A percentile compares a stretch with the other conserved stretches of the same genome.
Conservation (phyloP, 2,113 vertebrate species). For the Hemichromis elongatus region DNA sequence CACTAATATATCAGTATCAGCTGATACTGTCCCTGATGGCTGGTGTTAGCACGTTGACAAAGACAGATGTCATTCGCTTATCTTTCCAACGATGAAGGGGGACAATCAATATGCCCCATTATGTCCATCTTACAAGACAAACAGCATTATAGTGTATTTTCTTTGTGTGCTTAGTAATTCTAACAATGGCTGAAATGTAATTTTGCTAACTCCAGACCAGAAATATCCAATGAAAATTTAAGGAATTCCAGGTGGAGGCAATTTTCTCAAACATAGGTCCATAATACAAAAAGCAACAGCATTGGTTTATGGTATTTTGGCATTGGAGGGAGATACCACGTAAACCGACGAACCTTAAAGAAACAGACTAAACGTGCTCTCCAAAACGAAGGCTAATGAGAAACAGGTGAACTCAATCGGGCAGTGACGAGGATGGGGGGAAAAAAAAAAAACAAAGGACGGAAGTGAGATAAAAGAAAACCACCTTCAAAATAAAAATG, state of each 20-base stretch:
- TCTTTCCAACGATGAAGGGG: rapidly evolving
- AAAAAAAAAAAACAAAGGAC: not conserved
- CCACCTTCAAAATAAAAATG: not conserved
- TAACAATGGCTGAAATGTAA: not conserved
- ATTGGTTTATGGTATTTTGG: not conserved
- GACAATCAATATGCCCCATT: not conserved
- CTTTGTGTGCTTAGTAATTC: not conserved
- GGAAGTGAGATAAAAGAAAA: not conserved
- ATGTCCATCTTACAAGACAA: not conserved
- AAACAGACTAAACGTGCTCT: not conserved
- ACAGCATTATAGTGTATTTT: not conserved
- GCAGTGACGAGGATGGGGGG: not conserved
- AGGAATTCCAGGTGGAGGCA: not conserved
- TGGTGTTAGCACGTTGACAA: not conserved
- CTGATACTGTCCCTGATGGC: not conserved
- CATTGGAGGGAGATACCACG: not conserved
- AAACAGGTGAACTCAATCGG: not conserved
- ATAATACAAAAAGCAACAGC: not conserved
- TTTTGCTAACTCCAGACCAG: not conserved
- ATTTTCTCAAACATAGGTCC: not conserved
- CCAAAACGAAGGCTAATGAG: not conserved
- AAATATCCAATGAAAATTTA: not conserved
- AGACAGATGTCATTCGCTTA: not conserved
- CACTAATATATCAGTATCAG: not conserved
- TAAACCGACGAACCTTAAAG: not conserved